Conservation (phyloP, 2,888 invertebrate species). For the Oscheius myriophilus region DNA sequence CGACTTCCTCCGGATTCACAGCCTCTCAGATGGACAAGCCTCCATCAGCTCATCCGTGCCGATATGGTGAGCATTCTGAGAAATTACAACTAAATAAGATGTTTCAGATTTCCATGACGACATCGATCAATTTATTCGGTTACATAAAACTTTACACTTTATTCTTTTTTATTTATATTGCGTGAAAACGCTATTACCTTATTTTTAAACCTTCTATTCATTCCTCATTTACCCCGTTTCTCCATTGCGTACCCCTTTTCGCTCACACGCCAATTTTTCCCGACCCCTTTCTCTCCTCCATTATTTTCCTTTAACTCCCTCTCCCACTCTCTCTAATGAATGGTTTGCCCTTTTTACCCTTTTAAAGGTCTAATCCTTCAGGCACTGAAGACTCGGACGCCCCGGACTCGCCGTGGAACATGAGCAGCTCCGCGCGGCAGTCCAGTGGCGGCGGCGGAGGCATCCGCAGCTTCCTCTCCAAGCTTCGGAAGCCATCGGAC, state of each 20-base stretch:
- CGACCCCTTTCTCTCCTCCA: neutral
- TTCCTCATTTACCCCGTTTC: neutral
- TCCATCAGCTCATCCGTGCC: conserved; percentile 13
- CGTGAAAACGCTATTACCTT: conserved; percentile 5
- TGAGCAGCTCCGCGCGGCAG: conserved; percentile 38
- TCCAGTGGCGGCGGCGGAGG: conserved; percentile 47
- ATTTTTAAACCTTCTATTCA: neutral
- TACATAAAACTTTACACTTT: conserved; percentile 6
- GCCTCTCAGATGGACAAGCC: conserved; percentile 32
- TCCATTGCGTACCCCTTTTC: neutral
- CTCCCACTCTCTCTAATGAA: conserved; percentile 5
- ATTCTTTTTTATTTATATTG: conserved; percentile 2
- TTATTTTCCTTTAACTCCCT: neutral
- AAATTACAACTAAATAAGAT: neutral
- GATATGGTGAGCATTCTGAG: conserved; percentile 2
- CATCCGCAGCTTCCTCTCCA: conserved; percentile 66
- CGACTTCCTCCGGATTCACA: conserved; percentile 47
- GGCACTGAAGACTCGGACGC: conserved; percentile 10
- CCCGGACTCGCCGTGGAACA: conserved; percentile 22
- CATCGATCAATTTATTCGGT: neutral
- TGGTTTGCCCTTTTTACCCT: conserved; percentile 1
- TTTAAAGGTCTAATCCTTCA: neutral
- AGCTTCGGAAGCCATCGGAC: conserved; percentile 66
- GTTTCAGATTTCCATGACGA: conserved; percentile 2
- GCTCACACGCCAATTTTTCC: neutral